Base-by-base conservation (phyloP, 2,888 invertebrate species). In the Cosmia pyralina region DNA sequence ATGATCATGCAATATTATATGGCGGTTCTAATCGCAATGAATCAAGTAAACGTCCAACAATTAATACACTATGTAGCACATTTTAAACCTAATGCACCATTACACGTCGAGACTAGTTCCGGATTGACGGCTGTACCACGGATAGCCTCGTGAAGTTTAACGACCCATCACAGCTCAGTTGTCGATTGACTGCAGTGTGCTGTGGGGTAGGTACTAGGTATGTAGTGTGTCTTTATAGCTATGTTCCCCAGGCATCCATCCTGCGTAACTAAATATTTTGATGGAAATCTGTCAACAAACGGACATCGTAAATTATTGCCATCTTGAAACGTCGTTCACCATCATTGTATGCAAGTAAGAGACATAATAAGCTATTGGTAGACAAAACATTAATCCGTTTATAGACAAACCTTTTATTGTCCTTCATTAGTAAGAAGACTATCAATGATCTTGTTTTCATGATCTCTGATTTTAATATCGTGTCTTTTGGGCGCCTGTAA, bases 121-220 rank as follows among this genome's bases (percentile, higher is more conserved):
- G 76, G 67, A 69, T 79, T 77, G 79, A 81, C 77, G 81, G 75
- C 69, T 75, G 76, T 75, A 71, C 72, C 74, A 75, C 83, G 78
- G 80, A 84, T 82, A 80, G 84, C 83, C 85, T 87, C 90, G 83
- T 89, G 82, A 87, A 87, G 86, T 90, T 89, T 89, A 90, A 90
- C 88, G 88, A 87, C 85, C 85, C 84, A 79, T 84, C 72, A 79
- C 72, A 82, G 77, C 77, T 81, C 77, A 81, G 82, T 83, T 84
- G 85, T 85, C 85, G 85, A 88, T 89, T 83, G 87, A 87, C 87
- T 86, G 80, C 78, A 81, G 58, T 73, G 38, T 59, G 15, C 63
- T 67, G 34, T 68, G 58, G 68, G 57, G 55, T 73, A 68, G 63
- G 63, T 34, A 34, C 34, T 4, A n/a, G n/a, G 28, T 63, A 62